Evolutionary conservation across 1,140 invertebrate species (phyloP).

Genomic region (Telenomus remus): DNA sequence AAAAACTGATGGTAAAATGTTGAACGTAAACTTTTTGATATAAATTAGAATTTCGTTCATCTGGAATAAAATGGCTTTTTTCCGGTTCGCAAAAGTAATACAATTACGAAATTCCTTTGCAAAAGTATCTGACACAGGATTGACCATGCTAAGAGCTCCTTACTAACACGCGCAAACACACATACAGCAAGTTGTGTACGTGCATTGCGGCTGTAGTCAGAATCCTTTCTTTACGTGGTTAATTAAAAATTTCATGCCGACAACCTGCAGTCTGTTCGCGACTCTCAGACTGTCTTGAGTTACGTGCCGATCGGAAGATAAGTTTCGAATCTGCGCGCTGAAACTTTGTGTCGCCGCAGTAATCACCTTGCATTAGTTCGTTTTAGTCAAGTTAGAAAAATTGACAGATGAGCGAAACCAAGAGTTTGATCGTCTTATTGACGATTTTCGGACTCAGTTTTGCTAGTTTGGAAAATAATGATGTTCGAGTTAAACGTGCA

Average conservation of each 20-base stretch:
- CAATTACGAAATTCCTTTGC: slow-evolving; percentile 42
- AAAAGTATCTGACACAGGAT: slow-evolving; percentile 27
- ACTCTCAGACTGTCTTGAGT: slow-evolving; percentile 42
- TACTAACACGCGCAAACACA: slow-evolving; percentile 4
- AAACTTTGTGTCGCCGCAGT: neutral
- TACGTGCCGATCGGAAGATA: slow-evolving; percentile 4
- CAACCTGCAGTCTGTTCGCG: slow-evolving; percentile 52
- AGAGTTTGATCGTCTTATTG: slow-evolving; percentile 40
- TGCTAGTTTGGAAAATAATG: slow-evolving; percentile 12
- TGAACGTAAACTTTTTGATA: neutral
- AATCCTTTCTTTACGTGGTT: slow-evolving; percentile 60
- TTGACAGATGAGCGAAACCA: slow-evolving; percentile 38
- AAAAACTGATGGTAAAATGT: too few relatives aligned
- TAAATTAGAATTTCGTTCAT: slow-evolving; percentile 13
- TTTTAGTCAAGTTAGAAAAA: slow-evolving; percentile 2
- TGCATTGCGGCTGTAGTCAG: slow-evolving; percentile 37
- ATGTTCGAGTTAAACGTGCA: slow-evolving; percentile 18
- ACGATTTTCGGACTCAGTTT: slow-evolving; percentile 29
- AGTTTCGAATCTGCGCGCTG: neutral
- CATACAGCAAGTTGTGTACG: slow-evolving; percentile 24
- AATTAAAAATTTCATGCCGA: slow-evolving; percentile 61
- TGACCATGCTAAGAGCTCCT: slow-evolving; percentile 39
- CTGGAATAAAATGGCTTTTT: slow-evolving; percentile 15
- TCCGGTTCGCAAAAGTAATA: slow-evolving; percentile 34
- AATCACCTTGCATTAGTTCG: neutral